Evolutionary conservation across 30 jellyfish, hydroid and myxozoan genomes (phyloP).

Genomic region (Calvadosia cruxmelitensis): DNA sequence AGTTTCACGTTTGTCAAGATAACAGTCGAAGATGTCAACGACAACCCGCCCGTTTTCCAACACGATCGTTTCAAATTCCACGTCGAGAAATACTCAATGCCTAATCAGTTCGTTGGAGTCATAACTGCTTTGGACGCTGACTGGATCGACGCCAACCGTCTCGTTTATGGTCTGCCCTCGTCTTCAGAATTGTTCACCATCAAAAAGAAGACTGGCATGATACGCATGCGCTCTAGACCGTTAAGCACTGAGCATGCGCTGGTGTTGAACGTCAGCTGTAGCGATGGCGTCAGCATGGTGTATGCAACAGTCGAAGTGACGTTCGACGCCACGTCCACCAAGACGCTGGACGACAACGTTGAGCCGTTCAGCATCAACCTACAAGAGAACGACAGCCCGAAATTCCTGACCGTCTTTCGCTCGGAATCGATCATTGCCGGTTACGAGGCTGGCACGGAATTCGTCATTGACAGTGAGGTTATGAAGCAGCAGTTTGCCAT

Average conservation of each 20-base stretch:
- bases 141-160: conserved; percentile 1
- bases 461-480: background rate
- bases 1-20: conserved; percentile 53
- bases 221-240: conserved; percentile 45
- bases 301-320: background rate
- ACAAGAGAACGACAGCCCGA: conserved; percentile 38
- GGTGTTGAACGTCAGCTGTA: conserved; percentile 33
- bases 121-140: conserved; percentile 72
- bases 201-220: conserved; percentile 36
- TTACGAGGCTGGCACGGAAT: background rate
- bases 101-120: conserved; percentile 77
- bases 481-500: background rate
- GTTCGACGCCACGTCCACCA: background rate
- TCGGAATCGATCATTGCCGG: background rate
- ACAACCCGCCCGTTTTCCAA: conserved; percentile 65
- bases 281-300: conserved; percentile 36
- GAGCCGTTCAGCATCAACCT: background rate
- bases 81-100: conserved; percentile 27
- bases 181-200: conserved; percentile 18
- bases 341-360: background rate
- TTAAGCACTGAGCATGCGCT: conserved; percentile 26
- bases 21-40: conserved; percentile 55
- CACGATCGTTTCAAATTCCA: conserved; percentile 21
- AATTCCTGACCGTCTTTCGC: conserved; percentile 19
- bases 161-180: conserved; percentile 30